Evolutionary conservation across 2,888 invertebrate species (phyloP), one percentile per base, ranked within the genome.

Genomic region (Drosophila stalkeri): DNA sequence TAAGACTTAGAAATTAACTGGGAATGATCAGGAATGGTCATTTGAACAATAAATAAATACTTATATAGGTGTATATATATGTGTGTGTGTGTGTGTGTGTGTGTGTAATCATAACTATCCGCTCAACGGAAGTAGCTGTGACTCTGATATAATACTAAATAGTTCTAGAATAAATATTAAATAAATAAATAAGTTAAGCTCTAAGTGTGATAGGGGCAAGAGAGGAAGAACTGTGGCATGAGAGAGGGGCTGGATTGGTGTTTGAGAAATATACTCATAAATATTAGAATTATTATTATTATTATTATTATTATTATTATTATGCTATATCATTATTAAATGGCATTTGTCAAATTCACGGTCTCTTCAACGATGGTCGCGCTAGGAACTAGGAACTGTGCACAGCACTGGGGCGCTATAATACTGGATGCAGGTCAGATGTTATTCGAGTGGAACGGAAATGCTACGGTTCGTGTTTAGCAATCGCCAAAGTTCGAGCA

Each of bases 301-400:
- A 27, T 27, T n/a, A n/a, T n/a, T n/a, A n/a, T n/a, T n/a, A n/a
- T n/a, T n/a, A n/a, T n/a, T n/a, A n/a, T n/a, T n/a, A n/a, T n/a
- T n/a, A 33, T 33, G 33, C 8, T 57, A 70, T 16, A 39, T 39
- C 39, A 57, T 71, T 75, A 71, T 64, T 64, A 52, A 71, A 77
- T 78, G 79, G 78, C 79, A 80, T 77, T 77, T 62, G 80, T 67
- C 74, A 74, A 77, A 65, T 80, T 80, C 69, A 37, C 64, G 51
- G 54, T 67, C 56, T 47, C 47, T 63, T 47, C 47, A 35, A 23
- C 35, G 52, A 23, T 44, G 52, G 43, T 56, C 51, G 68, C 66
- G 77, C 47, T n/a, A n/a, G n/a, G n/a, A 60, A 51, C 39, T 61
- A 64, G 64, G 51, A 64, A 65, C 70, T 63, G 62, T 52, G 46